These are phyloP conservation scores for Schizopygopsis malacanthus DNA, from an alignment of 2,797 vertebrate species.

Conservation along the genomic window DNA sequence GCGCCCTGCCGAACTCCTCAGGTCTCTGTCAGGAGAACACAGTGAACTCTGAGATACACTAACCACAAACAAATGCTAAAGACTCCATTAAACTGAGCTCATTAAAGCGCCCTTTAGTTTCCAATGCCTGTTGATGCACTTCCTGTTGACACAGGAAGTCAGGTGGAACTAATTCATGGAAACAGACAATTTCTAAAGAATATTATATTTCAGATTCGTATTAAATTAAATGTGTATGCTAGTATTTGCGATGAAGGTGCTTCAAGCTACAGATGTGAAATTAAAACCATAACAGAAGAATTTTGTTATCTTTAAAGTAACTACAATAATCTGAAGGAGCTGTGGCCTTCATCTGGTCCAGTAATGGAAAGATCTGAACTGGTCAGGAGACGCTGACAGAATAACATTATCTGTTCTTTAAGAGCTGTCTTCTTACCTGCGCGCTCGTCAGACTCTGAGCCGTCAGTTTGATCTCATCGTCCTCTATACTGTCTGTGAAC, in stretches of 20 bases:
- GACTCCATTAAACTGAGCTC: neutral
- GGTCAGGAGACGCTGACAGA: neutral
- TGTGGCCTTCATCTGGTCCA: neutral
- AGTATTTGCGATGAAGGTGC: neutral
- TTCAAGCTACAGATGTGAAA: neutral
- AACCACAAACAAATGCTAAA: neutral
- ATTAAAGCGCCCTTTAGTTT: neutral
- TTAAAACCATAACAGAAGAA: neutral
- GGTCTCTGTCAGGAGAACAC: constrained; percentile 53
- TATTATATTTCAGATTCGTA: neutral
- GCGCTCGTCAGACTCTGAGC: constrained; percentile 65
- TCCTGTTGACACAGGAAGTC: neutral
- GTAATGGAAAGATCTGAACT: neutral
- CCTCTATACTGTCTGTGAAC: constrained; percentile 85
- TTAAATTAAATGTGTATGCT: neutral
- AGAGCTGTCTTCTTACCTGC: constrained; percentile 65
- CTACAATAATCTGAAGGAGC: neutral
- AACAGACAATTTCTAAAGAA: neutral
- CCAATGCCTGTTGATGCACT: neutral
- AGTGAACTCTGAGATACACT: neutral
- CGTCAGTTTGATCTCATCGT: constrained; percentile 74
- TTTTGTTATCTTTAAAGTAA: neutral
- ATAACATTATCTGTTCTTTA: too few species aligned
- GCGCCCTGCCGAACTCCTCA: constrained; percentile 52
- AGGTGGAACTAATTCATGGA: neutral